Evolutionary conservation across 23 tunicate genomes (phyloP).

Genomic region (Trididemnum miniatum): DNA sequence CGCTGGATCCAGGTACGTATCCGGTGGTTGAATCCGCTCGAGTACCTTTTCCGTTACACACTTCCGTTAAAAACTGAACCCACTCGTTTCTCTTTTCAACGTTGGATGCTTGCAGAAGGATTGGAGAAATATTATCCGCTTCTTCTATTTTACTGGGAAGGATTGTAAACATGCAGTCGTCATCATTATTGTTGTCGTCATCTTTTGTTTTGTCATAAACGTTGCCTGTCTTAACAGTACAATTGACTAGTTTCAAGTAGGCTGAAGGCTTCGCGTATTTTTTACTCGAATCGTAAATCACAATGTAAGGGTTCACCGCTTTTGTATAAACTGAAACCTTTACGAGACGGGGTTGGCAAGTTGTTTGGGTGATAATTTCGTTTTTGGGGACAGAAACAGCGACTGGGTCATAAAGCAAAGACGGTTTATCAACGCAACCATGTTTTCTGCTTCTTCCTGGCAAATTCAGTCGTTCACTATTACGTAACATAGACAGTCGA

Average conservation of each 20-base stretch:
- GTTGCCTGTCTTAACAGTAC: slow-evolving; percentile 13
- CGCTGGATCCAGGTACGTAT: slow-evolving; percentile 62
- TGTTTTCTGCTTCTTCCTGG: background rate
- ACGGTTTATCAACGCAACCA: background rate
- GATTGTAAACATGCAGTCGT: slow-evolving; percentile 47
- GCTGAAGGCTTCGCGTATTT: slow-evolving; percentile 72
- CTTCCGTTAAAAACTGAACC: slow-evolving; percentile 39
- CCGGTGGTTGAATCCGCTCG: slow-evolving; percentile 1
- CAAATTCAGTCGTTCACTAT: slow-evolving; percentile 1
- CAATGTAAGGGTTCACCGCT: slow-evolving; percentile 66
- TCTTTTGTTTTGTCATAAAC: background rate
- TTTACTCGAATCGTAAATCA: slow-evolving; percentile 68
- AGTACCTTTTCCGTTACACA: slow-evolving; percentile 22
- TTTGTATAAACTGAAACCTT: slow-evolving; percentile 76
- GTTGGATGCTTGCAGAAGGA: slow-evolving; percentile 38
- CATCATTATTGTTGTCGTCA: slow-evolving; percentile 19
- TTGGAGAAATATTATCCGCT: slow-evolving; percentile 29
- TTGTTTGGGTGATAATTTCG: background rate
- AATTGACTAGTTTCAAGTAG: slow-evolving; percentile 59
- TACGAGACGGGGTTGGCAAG: slow-evolving; percentile 32
- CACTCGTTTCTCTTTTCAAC: slow-evolving; percentile 59
- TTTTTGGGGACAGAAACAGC: background rate
- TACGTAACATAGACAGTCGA: slow-evolving; percentile 13
- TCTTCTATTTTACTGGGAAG: slow-evolving; percentile 51
- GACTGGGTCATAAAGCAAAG: background rate